Base-by-base conservation (phyloP, 2,797 vertebrate species). In the Jordanella pulchra region DNA sequence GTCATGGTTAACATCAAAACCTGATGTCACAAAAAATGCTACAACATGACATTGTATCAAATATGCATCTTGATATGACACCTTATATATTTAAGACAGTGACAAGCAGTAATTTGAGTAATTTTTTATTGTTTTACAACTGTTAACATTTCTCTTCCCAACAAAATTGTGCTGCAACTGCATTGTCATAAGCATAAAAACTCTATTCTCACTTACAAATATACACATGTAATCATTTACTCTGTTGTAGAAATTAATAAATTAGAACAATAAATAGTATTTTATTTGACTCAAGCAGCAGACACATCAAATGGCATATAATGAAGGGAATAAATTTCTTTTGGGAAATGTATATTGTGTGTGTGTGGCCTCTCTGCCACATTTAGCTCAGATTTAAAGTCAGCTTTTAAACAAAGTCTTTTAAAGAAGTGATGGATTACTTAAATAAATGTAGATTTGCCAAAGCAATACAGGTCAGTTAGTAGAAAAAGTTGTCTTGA, bases 261-360 rank as follows among this genome's bases (percentile, higher is more conserved):
- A 97, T 99, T 97, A 95, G 91, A 95, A 80, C 92, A 98, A 98
- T 98, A 98, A 98, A 98, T 99, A 97, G 92, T 88, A 67, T 89
- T 86, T 88, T 81, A 89, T 82, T 84, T 88, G 87, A 92, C 86
- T 87, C 73, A 95, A 95, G 93, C 95, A 96, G 95, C 94, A 95
- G 92, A 94, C 90, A 89, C 90, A 88, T 92, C 89, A 88, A 84
- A 89, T 86, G 77, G 83, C 77, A 84, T 82, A 77, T 54, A 80
- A 87, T 71, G 80, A 80, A 86, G 77, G 56, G 83, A 80, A 81
- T 50, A 72, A 71, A 71, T 84, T 83, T 77, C 50, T 82, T 44
- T 71, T 65, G 63, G 66, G 48, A 73, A 76, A 79, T 79, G 35
- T 63, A 56, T 60, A 72, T 67, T 65, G 79, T 42, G 54, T 82